phyloP scores from a whole-genome alignment of 2,888 invertebrate species.

The Troides helena region DNA sequence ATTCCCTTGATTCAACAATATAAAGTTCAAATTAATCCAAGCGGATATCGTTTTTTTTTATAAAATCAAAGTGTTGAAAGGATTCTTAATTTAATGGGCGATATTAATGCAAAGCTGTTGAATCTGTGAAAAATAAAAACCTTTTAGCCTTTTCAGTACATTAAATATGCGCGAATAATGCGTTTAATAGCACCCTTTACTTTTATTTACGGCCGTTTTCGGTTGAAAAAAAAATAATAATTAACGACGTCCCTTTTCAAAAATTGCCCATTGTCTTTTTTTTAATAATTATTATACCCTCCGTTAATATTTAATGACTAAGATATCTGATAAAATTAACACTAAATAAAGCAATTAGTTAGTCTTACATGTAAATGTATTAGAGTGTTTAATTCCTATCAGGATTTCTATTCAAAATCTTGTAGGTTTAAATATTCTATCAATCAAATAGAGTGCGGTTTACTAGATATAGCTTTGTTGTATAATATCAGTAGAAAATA shows the following conservation, averaged over 20 bases:
- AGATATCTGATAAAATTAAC: not conserved
- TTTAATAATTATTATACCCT: conserved; percentile 53
- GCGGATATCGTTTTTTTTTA: conserved; percentile 42
- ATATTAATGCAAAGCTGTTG: conserved; percentile 71
- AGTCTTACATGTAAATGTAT: too few species aligned
- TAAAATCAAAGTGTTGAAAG: conserved; percentile 62
- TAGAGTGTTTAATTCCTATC: not conserved
- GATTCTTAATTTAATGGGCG: conserved; percentile 61
- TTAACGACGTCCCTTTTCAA: conserved; percentile 65
- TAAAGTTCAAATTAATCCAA: not conserved
- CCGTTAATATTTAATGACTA: conserved; percentile 32
- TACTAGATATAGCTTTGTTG: not conserved
- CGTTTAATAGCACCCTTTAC: conserved; percentile 79
- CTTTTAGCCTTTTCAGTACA: conserved; percentile 76
- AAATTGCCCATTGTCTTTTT: conserved; percentile 62
- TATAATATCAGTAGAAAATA: conserved; percentile 41
- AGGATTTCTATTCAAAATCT: not conserved
- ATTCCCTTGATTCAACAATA: not conserved
- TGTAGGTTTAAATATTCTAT: too few species aligned
- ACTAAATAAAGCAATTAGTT: not conserved
- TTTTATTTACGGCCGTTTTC: conserved; percentile 70
- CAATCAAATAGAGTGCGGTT: too few species aligned
- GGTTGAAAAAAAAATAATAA: conserved; percentile 66
- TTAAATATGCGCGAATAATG: conserved; percentile 78
- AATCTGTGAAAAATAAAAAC: conserved; percentile 67